Evolutionary conservation across 2,113 vertebrate genomes (phyloP).

Genomic region (Daboia siamensis): DNA sequence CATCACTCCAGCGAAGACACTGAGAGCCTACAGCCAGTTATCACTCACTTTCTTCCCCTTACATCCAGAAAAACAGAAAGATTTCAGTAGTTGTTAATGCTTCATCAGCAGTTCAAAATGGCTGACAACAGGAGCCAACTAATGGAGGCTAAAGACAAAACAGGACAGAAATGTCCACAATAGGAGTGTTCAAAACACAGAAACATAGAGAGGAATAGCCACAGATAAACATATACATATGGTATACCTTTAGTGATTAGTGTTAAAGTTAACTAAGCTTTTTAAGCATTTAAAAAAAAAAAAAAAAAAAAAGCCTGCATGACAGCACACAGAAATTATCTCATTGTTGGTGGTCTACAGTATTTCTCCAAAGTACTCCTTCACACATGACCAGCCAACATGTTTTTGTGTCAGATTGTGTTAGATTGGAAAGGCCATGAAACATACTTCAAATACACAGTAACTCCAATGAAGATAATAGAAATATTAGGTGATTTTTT

Average conservation of each 20-base stretch:
- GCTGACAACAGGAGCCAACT: neutral
- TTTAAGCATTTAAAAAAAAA: neutral
- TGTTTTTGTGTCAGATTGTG: neutral
- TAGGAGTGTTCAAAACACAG: neutral
- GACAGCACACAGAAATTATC: neutral
- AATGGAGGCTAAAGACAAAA: neutral
- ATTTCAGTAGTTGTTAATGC: neutral
- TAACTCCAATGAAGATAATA: neutral
- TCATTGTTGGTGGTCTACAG: neutral
- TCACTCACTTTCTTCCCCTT: neutral
- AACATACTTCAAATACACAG: neutral
- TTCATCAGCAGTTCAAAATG: neutral
- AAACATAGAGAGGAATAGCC: neutral
- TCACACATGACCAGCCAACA: neutral
- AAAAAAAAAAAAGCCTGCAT: neutral
- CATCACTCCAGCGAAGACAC: neutral
- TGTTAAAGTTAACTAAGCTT: neutral
- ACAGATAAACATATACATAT: neutral
- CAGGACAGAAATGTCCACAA: neutral
- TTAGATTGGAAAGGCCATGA: neutral
- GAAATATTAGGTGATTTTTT: neutral
- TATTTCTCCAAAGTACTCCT: neutral
- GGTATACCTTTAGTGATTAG: neutral
- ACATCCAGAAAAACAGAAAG: neutral
- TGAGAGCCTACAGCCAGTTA: neutral